phyloP scores from a whole-genome alignment of 2,797 vertebrate species.

The Paedocypris micromegethes region DNA sequence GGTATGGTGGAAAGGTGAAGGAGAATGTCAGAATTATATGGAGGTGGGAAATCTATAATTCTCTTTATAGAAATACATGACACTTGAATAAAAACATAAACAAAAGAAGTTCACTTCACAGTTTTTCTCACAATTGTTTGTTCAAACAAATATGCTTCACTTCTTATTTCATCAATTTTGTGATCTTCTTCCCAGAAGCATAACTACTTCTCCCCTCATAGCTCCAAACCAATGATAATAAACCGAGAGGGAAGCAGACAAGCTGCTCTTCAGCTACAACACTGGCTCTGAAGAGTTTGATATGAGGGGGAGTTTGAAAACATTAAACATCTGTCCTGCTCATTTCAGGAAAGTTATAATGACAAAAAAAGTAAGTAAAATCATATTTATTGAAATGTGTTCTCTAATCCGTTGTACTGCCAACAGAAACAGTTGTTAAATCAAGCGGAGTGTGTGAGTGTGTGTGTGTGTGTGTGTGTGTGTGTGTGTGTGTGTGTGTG shows the following conservation, averaged over 20 bases:
- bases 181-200: slow-evolving; percentile 6
- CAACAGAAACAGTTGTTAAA: no score
- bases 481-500: no score
- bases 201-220: slow-evolving; percentile 8
- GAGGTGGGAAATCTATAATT: no score
- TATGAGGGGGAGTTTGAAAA: slow-evolving; percentile 40
- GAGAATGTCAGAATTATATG: no score
- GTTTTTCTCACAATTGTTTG: background rate
- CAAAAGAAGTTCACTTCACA: no score
- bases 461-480: no score
- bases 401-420: background rate
- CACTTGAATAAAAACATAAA: no score
- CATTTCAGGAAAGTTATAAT: slow-evolving; percentile 25
- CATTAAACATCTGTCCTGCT: slow-evolving; percentile 34
- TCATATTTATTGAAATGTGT: slow-evolving; percentile 21
- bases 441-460: no score
- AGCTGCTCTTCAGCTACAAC: slow-evolving; percentile 25
- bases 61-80: no score
- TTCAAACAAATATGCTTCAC: background rate
- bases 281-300: slow-evolving; percentile 27
- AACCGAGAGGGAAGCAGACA: slow-evolving; percentile 34
- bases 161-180: background rate
- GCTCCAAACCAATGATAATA: slow-evolving; percentile 26
- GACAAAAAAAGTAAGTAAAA: slow-evolving; percentile 22
- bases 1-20: no score